A percentile compares a stretch with the other conserved stretches of the same genome.
phyloP scores from a whole-genome alignment of 2,888 invertebrate genomes.

The Bellardia bayeri region DNA sequence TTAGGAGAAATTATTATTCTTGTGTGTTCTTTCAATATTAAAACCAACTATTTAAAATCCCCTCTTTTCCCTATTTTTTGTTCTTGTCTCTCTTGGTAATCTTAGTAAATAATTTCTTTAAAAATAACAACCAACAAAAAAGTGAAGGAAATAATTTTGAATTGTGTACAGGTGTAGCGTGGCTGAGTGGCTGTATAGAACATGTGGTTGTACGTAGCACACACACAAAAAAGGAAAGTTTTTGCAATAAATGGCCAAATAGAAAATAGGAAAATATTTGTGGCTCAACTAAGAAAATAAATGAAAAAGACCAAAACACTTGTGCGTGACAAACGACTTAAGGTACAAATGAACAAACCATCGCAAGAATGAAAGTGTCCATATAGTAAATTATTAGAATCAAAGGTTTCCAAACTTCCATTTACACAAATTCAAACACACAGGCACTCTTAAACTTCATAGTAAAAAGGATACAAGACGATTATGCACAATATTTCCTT shows the following conservation, averaged over 20 bases:
- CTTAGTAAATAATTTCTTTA: constrained; percentile 1
- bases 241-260: constrained; percentile 46
- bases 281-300: constrained; percentile 6
- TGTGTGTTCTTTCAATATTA: neutral
- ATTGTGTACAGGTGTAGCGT: constrained; percentile 1
- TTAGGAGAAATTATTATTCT: too few species aligned
- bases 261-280: constrained; percentile 43
- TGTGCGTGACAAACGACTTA: constrained; percentile 72
- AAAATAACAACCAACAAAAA: constrained; percentile 17
- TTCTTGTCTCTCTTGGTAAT: neutral
- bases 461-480: constrained; percentile 22
- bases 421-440: neutral
- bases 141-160: constrained; percentile 56
- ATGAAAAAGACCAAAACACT: constrained; percentile 49
- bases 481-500: neutral
- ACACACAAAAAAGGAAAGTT: constrained; percentile 53
- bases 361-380: constrained; percentile 32
- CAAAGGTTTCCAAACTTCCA: constrained; percentile 43
- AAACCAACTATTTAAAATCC: neutral
- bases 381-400: constrained; percentile 66
- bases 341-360: constrained; percentile 35
- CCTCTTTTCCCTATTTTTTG: neutral
- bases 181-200: neutral
- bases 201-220: constrained; percentile 49
- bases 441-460: neutral